phyloP scores from a whole-genome alignment of 2,113 vertebrate species.

The Connochaetes taurinus region DNA sequence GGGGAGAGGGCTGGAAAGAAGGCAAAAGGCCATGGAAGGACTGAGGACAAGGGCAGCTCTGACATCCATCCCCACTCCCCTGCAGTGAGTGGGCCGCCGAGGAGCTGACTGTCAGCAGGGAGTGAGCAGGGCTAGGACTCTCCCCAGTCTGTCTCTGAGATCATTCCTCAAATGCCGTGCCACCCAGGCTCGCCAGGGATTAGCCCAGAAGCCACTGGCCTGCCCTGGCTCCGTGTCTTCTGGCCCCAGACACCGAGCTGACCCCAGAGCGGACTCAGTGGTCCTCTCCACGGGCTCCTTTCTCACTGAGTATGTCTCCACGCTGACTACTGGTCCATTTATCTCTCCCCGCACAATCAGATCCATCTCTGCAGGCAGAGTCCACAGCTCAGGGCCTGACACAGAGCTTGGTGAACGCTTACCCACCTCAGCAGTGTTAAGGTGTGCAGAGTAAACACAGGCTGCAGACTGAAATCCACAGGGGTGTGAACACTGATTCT shows the following conservation, averaged over 20 bases:
- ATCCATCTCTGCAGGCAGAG: not conserved
- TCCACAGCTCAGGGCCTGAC: not conserved
- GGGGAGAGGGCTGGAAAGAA: not conserved
- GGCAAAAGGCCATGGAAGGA: not conserved
- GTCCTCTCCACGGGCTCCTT: not conserved
- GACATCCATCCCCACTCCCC: no score
- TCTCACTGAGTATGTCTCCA: not conserved
- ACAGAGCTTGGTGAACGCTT: not conserved
- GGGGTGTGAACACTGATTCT: not conserved
- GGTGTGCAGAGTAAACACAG: not conserved
- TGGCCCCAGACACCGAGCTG: not conserved
- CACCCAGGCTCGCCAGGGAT: not conserved
- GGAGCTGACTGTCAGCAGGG: not conserved
- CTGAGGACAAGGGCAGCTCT: not conserved
- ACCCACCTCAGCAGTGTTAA: not conserved
- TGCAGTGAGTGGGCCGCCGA: not conserved
- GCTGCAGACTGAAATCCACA: not conserved
- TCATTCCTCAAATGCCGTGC: not conserved
- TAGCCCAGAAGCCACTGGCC: not conserved
- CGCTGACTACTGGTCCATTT: not conserved
- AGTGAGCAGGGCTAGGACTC: not conserved
- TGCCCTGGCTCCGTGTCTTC: not conserved
- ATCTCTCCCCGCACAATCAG: not conserved
- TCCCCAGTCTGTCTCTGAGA: conserved; percentile 43
- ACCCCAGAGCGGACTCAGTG: not conserved